phyloP scores from a whole-genome alignment of 2,888 invertebrate genomes.

The Ctenicera cuprea region DNA sequence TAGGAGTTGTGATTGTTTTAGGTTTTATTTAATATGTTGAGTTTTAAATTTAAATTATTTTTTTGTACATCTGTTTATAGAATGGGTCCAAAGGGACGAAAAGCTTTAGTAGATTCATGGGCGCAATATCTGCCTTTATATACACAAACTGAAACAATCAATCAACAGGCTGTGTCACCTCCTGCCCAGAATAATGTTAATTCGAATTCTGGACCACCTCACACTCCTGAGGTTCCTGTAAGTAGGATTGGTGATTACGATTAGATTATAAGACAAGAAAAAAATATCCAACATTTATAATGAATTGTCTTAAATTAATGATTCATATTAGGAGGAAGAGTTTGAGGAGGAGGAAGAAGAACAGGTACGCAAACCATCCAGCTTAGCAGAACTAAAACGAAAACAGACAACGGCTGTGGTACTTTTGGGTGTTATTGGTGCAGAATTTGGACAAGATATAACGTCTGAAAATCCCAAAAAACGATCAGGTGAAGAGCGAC shows the following conservation, averaged over 20 bases:
- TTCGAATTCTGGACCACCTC: conserved; percentile 58
- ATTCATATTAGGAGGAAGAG: conserved; percentile 78
- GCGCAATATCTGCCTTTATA: conserved; percentile 94
- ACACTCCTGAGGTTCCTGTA: conserved; percentile 61
- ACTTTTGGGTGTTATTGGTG: conserved; percentile 96
- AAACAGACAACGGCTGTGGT: conserved; percentile 99
- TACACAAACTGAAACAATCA: conserved; percentile 87
- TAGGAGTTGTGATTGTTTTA: too few relatives aligned
- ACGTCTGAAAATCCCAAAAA: conserved; percentile 78
- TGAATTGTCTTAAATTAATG: not conserved
- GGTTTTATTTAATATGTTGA: too few relatives aligned
- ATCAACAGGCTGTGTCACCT: conserved; percentile 77
- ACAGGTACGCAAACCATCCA: conserved; percentile 90
- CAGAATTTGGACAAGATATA: conserved; percentile 98
- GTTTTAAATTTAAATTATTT: not conserved
- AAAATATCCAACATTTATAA: not conserved
- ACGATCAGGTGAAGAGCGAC: conserved; percentile 76
- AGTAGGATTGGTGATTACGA: too few relatives aligned
- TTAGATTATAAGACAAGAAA: not conserved
- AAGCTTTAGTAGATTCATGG: conserved; percentile 96
- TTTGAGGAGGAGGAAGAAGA: conserved; percentile 91
- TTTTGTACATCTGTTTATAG: conserved; percentile 69
- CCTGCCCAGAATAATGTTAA: conserved; percentile 72
- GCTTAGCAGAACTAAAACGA: conserved; percentile 89
- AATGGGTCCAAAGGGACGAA: conserved; percentile 93